A percentile compares a stretch with the other conserved stretches of the same genome.
These are phyloP conservation scores for Octopus sinensis DNA, from an alignment of 1,140 invertebrate species.

Conservation along the genomic window DNA sequence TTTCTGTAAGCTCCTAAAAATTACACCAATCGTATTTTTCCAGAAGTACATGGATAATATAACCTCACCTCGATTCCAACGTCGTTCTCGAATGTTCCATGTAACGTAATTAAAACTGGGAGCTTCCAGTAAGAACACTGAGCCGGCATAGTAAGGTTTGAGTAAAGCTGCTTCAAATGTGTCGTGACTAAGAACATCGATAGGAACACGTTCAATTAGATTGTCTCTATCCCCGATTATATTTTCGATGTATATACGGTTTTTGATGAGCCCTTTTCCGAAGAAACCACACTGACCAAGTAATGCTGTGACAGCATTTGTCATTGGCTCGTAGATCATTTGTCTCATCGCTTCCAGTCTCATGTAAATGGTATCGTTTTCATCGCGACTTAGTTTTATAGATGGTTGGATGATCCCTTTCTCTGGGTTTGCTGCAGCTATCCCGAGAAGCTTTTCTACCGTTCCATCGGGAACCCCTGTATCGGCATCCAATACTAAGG, in stretches of 20 bases:
- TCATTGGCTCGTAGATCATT: slow-evolving; percentile 46
- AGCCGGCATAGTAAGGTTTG: slow-evolving; percentile 41
- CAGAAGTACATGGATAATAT: slow-evolving; percentile 49
- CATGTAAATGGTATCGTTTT: slow-evolving; percentile 49
- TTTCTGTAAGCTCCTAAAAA: slow-evolving; percentile 45
- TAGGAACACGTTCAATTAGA: slow-evolving; percentile 46
- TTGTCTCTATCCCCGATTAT: slow-evolving; percentile 44
- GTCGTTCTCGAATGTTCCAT: slow-evolving; percentile 47
- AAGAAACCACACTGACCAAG: slow-evolving; percentile 47
- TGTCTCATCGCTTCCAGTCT: slow-evolving; percentile 45
- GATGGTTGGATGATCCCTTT: slow-evolving; percentile 49
- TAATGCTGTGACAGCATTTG: slow-evolving; percentile 44
- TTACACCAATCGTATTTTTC: slow-evolving; percentile 40
- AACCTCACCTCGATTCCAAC: slow-evolving; percentile 50
- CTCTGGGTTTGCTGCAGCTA: slow-evolving; percentile 49
- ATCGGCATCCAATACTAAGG: slow-evolving; percentile 48
- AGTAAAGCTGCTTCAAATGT: slow-evolving; percentile 50
- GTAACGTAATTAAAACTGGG: slow-evolving; percentile 48
- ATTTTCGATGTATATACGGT: slow-evolving; percentile 46
- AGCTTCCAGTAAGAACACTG: slow-evolving; percentile 39
- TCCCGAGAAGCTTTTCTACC: slow-evolving; percentile 39
- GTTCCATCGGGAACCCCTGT: slow-evolving; percentile 40
- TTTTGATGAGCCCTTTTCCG: slow-evolving; percentile 49
- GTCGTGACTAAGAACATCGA: slow-evolving; percentile 54
- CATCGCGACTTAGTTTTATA: slow-evolving; percentile 41